Percentiles rank a stretch among this genome's conserved stretches.
These are phyloP conservation scores for Sisyra nigra DNA, from an alignment of 2,888 invertebrate species.

Conservation along the genomic window DNA sequence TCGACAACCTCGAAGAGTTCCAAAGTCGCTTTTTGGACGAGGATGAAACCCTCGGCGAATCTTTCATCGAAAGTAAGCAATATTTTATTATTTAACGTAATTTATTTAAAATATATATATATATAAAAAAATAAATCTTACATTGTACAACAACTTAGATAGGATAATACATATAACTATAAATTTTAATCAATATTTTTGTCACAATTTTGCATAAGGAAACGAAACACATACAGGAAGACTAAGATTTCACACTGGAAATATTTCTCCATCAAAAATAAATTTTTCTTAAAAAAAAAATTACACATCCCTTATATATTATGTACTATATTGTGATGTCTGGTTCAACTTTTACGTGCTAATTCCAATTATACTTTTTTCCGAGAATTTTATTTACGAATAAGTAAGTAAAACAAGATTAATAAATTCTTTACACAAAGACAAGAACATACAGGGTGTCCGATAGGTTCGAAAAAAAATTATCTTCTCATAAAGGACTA, in stretches of 20 bases:
- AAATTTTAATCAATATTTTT: background rate
- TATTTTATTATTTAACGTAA: background rate
- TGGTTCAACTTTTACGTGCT: too few species aligned
- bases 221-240: too few species aligned
- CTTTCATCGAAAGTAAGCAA: background rate
- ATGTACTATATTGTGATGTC: too few species aligned
- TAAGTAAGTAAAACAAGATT: too few species aligned
- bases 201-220: too few species aligned
- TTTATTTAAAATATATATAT: background rate
- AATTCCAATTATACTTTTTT: too few species aligned
- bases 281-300: background rate
- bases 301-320: too few species aligned
- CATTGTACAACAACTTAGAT: background rate
- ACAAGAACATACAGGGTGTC: too few species aligned
- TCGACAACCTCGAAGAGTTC: conserved; percentile 19
- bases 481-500: too few species aligned
- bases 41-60: conserved; percentile 11
- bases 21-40: conserved; percentile 22
- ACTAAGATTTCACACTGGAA: background rate
- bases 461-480: too few species aligned
- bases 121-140: background rate
- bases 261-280: background rate
- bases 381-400: too few species aligned
- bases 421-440: too few species aligned
- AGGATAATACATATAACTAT: background rate